Percentiles rank a stretch among this genome's conserved stretches.
These are phyloP conservation scores for Amphipoea oculea DNA, from an alignment of 2,888 invertebrate genomes.

Conservation along the genomic window DNA sequence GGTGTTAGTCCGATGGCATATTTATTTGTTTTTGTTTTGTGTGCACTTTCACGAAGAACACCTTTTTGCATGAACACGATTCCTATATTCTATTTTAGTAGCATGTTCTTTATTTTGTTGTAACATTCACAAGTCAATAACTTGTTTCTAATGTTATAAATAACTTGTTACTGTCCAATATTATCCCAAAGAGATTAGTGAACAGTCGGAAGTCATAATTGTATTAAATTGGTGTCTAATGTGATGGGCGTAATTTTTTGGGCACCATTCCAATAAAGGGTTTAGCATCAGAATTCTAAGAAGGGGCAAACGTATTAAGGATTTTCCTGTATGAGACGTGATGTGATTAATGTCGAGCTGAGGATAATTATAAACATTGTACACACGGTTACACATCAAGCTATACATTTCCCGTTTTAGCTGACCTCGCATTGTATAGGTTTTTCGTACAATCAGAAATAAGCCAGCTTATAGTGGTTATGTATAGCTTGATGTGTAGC, in stretches of 20 bases:
- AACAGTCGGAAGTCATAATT: constrained; percentile 14
- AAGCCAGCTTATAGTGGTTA: too few species aligned
- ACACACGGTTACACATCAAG: neutral
- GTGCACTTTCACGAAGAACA: neutral
- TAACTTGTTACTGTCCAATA: constrained; percentile 11
- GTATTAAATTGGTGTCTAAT: constrained; percentile 39
- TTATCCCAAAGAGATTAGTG: constrained; percentile 22
- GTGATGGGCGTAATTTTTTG: constrained; percentile 10
- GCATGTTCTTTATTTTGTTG: neutral
- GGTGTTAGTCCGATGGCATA: neutral
- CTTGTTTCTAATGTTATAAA: constrained; percentile 17
- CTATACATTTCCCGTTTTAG: too few species aligned
- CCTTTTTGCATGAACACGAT: neutral
- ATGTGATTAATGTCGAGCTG: constrained; percentile 15
- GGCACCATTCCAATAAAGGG: constrained; percentile 36
- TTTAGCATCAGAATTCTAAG: constrained; percentile 23
- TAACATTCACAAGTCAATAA: neutral
- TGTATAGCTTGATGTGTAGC: too few species aligned
- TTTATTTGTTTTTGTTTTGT: neutral
- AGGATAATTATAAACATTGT: neutral
- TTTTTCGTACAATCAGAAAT: too few species aligned
- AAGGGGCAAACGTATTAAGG: constrained; percentile 5
- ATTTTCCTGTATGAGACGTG: constrained; percentile 1
- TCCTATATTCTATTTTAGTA: neutral
- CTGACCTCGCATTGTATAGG: too few species aligned